phyloP scores from a whole-genome alignment of 2,888 invertebrate genomes.

The Drymonia ruficornis region DNA sequence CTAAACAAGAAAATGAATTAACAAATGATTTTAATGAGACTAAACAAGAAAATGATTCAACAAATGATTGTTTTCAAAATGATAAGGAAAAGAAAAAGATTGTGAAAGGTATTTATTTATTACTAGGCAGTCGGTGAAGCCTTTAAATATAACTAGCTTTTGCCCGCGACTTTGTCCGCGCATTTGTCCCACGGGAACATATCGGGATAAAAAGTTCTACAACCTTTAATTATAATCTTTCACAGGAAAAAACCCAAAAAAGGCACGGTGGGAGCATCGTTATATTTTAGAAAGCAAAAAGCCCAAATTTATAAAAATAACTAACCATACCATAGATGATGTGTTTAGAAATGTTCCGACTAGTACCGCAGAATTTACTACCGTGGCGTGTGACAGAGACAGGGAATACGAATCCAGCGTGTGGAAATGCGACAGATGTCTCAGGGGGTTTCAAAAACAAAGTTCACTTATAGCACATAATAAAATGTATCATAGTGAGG shows the following conservation, averaged over 20 bases:
- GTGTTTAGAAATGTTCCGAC: conserved; percentile 33
- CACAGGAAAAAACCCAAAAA: conserved; percentile 20
- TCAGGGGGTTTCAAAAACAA: conserved; percentile 22
- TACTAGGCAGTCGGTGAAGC: too few relatives aligned
- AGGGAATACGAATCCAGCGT: conserved; percentile 20
- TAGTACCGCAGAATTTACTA: conserved; percentile 22
- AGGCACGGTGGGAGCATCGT: conserved; percentile 42
- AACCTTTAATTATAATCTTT: background rate
- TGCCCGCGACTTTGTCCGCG: too few relatives aligned
- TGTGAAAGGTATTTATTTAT: too few relatives aligned
- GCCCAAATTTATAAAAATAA: conserved; percentile 47
- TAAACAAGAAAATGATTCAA: too few relatives aligned
- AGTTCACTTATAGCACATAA: background rate
- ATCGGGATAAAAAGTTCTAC: too few relatives aligned
- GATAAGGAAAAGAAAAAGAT: too few relatives aligned
- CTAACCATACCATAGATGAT: conserved; percentile 16
- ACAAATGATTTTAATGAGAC: too few relatives aligned
- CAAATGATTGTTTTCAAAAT: too few relatives aligned
- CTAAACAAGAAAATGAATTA: too few relatives aligned
- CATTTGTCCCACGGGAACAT: too few relatives aligned
- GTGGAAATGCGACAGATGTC: conserved; percentile 34
- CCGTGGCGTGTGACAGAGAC: conserved; percentile 25
- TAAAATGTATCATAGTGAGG: conserved; percentile 24
- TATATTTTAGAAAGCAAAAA: conserved; percentile 43
- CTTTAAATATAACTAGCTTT: too few relatives aligned